These are phyloP conservation scores for Stegastes partitus DNA, from an alignment of 2,113 vertebrate genomes.

Conservation along the genomic window DNA sequence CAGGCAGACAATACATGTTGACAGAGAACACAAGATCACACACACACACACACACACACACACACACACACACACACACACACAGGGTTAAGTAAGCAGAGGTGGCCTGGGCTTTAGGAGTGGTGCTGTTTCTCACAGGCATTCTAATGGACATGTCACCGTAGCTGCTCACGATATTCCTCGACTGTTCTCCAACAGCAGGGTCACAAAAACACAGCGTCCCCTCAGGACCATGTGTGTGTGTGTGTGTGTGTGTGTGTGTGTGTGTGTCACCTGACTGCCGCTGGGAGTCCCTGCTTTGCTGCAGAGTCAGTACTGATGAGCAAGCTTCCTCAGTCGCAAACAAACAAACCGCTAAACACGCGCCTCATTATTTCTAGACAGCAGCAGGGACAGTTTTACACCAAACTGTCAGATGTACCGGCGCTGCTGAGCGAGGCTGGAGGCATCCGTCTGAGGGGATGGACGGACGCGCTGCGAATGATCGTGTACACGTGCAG, in stretches of 20 bases:
- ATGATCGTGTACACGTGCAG: background rate
- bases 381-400: conserved; percentile 14
- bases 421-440: background rate
- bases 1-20: conserved; percentile 43
- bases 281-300: conserved; percentile 10
- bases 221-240: conserved; percentile 25
- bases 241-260: background rate
- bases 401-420: conserved; percentile 19
- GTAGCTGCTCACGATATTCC: conserved; percentile 37
- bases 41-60: background rate
- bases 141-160: conserved; percentile 61
- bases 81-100: conserved; percentile 35
- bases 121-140: conserved; percentile 59
- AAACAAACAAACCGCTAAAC: conserved; percentile 26
- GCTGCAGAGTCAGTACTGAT: conserved; percentile 20
- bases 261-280: conserved; percentile 5
- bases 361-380: conserved; percentile 19
- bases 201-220: conserved; percentile 52
- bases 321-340: conserved; percentile 17
- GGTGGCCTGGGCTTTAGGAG: conserved; percentile 37
- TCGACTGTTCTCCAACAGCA: conserved; percentile 34
- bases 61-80: background rate
- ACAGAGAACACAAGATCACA: conserved; percentile 32
- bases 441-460: background rate
- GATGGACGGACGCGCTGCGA: background rate